Evolutionary conservation across 2,888 invertebrate genomes (phyloP).

Genomic region (Eurytoma californica): DNA sequence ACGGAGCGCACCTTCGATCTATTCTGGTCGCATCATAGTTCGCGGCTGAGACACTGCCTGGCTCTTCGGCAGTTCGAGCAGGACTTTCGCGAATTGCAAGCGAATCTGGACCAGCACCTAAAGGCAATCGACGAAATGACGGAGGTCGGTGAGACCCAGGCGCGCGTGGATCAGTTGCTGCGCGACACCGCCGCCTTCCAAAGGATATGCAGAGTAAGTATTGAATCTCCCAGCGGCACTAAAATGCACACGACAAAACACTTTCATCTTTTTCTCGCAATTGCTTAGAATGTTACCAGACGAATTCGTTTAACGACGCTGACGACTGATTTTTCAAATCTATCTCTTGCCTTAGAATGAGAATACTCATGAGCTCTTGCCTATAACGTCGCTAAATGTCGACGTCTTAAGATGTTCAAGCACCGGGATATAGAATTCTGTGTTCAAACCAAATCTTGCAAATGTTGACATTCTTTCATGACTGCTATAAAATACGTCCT

Average conservation of each 20-base stretch:
- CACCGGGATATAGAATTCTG: slow-evolving; percentile 9
- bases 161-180: slow-evolving; percentile 86
- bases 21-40: slow-evolving; percentile 95
- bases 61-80: slow-evolving; percentile 95
- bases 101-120: slow-evolving; percentile 86
- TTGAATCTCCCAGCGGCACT: slow-evolving; percentile 4
- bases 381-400: slow-evolving; percentile 9
- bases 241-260: slow-evolving; percentile 3
- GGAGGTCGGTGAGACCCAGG: slow-evolving; percentile 92
- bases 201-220: slow-evolving; percentile 80
- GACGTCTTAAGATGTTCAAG: slow-evolving; percentile 4
- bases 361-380: too few relatives aligned
- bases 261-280: neutral
- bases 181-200: slow-evolving; percentile 87
- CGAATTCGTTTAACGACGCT: neutral
- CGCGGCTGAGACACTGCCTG: slow-evolving; percentile 91
- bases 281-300: slow-evolving; percentile 1
- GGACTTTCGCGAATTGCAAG: slow-evolving; percentile 93
- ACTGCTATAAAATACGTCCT: too few relatives aligned
- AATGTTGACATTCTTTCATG: neutral
- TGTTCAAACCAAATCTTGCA: slow-evolving; percentile 27
- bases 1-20: slow-evolving; percentile 95
- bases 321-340: neutral
- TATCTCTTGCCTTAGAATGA: neutral
- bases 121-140: slow-evolving; percentile 89